Base-by-base conservation (phyloP, 1,140 invertebrate species). In the Parapsyche elsis region DNA sequence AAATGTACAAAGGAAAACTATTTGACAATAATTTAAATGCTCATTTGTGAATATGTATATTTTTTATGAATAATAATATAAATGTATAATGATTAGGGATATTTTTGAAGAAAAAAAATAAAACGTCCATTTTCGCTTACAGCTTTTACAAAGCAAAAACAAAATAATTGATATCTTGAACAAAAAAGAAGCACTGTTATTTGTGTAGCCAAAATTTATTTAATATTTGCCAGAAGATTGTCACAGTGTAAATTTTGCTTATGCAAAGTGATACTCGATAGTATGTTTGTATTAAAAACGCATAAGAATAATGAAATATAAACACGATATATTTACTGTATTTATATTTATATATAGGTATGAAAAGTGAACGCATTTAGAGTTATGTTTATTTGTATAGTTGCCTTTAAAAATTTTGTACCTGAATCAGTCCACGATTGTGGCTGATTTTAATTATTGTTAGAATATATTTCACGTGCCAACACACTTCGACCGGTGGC, bases 11-110 rank as follows among this genome's bases (percentile, higher is more conserved):
- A 73, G 2, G 30, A 38, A 38, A 38, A 38, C 1, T 38, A 16
- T 73, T 73, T 73, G 71, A 73, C 71, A 73, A 73, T 73, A 73
- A 73, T 73, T n/a, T 45, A 73, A 73, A 73, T 46, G 71, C 71
- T 67, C 64, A 67, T 23, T 67, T 67, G 64, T 67, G 64, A 67
- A 67, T 67, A 67, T 67, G 24, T 67, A 30, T 53, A 53, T 53
- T 24, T 61, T 53, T 53, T 53, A 53, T 53, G 49, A 19, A 61
- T 61, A 61, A 53, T 53, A 53, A 5, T 2, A 53, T 53, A 12
- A 53, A 5, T 16, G 10, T 12, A 53, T 53, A 53, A 53, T 14
- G 16, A 53, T 53, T 16, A 16, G 10, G 16, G 49, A 53, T 53
- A 23, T 67, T 67, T 67, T 67, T 23, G 24, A 21, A 9, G 21